Percentiles rank a stretch among this genome's conserved stretches.
phyloP scores from a whole-genome alignment of 2,113 vertebrate species.

The Halichoerus grypus region DNA sequence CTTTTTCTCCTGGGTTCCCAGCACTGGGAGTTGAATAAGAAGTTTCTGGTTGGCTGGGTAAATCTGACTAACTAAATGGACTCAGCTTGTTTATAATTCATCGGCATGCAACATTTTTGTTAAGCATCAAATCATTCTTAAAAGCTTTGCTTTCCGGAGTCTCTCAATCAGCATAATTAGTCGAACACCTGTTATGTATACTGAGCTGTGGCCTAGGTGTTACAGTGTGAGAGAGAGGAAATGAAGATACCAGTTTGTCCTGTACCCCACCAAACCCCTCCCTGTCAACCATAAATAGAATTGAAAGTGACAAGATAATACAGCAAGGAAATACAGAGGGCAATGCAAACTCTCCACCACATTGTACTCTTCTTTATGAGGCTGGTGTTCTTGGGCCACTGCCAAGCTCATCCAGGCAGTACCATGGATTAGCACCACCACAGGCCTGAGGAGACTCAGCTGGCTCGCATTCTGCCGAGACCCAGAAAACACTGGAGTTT shows the following conservation, averaged over 20 bases:
- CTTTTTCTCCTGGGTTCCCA: conserved; percentile 22
- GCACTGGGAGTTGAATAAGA: neutral
- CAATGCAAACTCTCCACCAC: neutral
- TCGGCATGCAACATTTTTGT: conserved; percentile 23
- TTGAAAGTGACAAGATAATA: conserved; percentile 9
- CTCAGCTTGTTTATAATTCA: conserved; percentile 60
- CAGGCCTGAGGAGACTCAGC: neutral
- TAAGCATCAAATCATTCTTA: conserved; percentile 65
- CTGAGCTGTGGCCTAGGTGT: neutral
- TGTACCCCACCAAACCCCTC: neutral
- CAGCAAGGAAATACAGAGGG: neutral
- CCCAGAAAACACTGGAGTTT: neutral
- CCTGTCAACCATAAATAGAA: neutral
- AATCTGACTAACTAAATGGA: conserved; percentile 62
- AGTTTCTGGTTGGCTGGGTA: conserved; percentile 2
- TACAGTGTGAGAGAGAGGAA: neutral
- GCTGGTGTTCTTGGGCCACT: neutral
- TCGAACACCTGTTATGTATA: conserved; percentile 55
- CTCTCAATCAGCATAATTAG: conserved; percentile 72
- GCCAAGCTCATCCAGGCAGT: neutral
- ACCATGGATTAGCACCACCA: neutral
- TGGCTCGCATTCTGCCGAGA: neutral
- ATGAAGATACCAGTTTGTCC: conserved; percentile 17
- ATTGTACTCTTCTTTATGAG: neutral
- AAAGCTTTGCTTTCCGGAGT: conserved; percentile 69